Conservation (phyloP, 2,113 vertebrate genomes). For the Burhinus oedicnemus region DNA sequence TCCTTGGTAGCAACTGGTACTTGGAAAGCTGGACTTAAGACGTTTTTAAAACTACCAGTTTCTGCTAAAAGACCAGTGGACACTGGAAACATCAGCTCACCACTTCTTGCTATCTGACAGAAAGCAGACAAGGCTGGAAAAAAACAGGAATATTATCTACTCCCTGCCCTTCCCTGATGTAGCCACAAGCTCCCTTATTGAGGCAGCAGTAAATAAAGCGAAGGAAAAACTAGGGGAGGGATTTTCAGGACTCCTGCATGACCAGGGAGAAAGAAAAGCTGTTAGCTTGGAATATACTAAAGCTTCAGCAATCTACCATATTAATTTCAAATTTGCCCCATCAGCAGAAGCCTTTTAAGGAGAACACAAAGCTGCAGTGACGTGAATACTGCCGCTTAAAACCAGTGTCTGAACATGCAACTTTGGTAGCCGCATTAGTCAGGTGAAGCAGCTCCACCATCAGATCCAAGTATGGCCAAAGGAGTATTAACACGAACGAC, state of each 20-base stretch:
- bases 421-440: accelerated
- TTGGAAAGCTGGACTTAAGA: neutral
- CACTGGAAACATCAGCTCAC: neutral
- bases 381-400: neutral
- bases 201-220: neutral
- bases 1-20: neutral
- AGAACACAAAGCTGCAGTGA: neutral
- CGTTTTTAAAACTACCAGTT: neutral
- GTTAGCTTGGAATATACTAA: neutral
- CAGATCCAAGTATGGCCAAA: neutral
- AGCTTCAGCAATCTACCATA: neutral
- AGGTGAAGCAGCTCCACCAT: accelerated
- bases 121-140: neutral
- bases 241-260: neutral
- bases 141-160: neutral
- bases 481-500: neutral
- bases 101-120: neutral
- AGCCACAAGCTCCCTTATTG: neutral
- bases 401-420: accelerated
- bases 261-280: neutral
- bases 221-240: neutral
- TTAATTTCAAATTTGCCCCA: neutral
- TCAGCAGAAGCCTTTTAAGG: neutral
- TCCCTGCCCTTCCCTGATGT: accelerated
- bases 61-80: neutral